phyloP scores from a whole-genome alignment of 1,140 invertebrate genomes.

The Tetragnatha versicolor region DNA sequence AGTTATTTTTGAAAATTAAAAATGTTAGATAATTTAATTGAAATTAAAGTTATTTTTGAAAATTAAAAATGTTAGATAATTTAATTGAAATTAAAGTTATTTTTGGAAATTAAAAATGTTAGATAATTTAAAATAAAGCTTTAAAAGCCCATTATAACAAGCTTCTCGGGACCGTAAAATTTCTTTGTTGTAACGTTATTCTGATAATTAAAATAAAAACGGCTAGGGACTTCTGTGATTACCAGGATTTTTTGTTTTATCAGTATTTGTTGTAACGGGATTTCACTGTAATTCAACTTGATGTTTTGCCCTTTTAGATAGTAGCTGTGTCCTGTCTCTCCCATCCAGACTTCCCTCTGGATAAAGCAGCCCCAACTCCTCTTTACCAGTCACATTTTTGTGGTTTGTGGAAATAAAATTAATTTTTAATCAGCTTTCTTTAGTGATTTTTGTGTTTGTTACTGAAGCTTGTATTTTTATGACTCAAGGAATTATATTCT shows the following conservation, averaged over 20 bases:
- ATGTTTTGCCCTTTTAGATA: conserved; percentile 68
- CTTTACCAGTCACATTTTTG: conserved; percentile 87
- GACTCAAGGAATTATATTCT: background rate
- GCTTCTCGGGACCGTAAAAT: too few species aligned
- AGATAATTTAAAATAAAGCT: too few species aligned
- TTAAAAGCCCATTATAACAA: too few species aligned
- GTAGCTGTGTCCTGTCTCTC: conserved; percentile 82
- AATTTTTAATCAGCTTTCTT: conserved; percentile 16
- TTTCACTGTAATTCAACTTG: too few species aligned
- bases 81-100: too few species aligned
- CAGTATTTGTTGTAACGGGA: too few species aligned
- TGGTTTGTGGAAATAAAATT: conserved; percentile 68
- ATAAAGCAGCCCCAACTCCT: conserved; percentile 73
- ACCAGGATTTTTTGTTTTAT: too few species aligned
- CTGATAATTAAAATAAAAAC: too few species aligned
- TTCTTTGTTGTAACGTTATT: too few species aligned
- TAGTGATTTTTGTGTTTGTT: conserved; percentile 9
- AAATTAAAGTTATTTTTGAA: too few species aligned
- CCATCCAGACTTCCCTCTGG: conserved; percentile 69
- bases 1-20: background rate
- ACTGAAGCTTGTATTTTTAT: background rate
- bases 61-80: background rate
- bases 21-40: background rate
- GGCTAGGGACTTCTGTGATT: too few species aligned
- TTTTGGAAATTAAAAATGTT: too few species aligned